Base-by-base conservation (phyloP, 2,888 invertebrate species). In the Theretra japonica region DNA sequence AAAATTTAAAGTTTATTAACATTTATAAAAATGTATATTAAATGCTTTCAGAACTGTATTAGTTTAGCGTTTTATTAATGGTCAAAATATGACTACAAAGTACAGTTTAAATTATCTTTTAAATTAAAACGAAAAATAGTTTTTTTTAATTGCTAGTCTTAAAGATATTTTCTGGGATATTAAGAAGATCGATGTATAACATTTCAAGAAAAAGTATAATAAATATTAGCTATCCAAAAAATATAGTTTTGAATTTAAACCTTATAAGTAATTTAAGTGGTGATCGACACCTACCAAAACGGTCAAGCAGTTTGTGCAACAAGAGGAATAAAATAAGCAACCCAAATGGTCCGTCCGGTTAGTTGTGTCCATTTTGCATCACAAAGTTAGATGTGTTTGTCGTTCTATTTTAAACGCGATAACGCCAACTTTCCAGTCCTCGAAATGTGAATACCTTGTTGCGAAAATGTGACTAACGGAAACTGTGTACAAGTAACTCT, bases 401-500 rank as follows among this genome's bases (percentile, higher is more conserved):
- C 91, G 93, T 92, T 91, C 92, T 91, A 93, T 94, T 94, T 94
- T 91, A 93, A 92, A 94, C 88, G 89, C 93, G 94, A 94, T 94
- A 94, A 93, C 90, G 92, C 91, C 88, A 94, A 93, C 93, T 94
- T 93, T 90, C 89, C 90, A 92, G 91, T 90, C 87, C 93, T 93
- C 93, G 90, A 93, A 94, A 94, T 94, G 94, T 93, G 94, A 94
- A 94, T 94, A 92, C 91, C 93, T 93, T 94, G 94, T 94, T 90
- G 94, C 88, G 92, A 93, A 94, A 94, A 94, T 94, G 94, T 93
- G 93, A 93, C 94, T 94, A 93, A 88, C 93, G 93, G 93, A 94
- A 93, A 94, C 93, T 90, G 90, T 89, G 88, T 86, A 89, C 93
- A 92, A 93, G 93, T 92, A 92, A 93, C 91, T 91, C 87, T 81